Base-by-base conservation (phyloP, 2,888 invertebrate genomes). In the Drosophila rellima region DNA sequence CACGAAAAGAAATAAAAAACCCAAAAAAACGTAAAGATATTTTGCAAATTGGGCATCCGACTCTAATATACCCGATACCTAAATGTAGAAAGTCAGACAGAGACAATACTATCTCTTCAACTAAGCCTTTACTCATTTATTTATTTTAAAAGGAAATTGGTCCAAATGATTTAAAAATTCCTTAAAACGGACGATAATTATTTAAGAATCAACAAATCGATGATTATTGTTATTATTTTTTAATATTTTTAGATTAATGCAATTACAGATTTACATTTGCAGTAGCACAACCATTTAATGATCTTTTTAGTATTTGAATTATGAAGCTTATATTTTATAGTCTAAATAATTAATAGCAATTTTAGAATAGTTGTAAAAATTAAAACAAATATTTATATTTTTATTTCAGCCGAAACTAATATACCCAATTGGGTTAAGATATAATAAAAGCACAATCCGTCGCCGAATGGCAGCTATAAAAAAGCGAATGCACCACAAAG, bases 401-500 rank as follows among this genome's bases (percentile, higher is more conserved):
- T n/a, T n/a, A n/a, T n/a, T n/a, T n/a, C n/a, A n/a, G n/a, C n/a
- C n/a, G n/a, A n/a, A 39, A 42, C 39, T 1, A 10, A 63, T 59
- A 67, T 52, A 55, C 74, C 63, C 56, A 11, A 15, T 45, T n/a
- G 26, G 2, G 2, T 0, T 13, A 11, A 7, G 65, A 47, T 29
- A 44, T 35, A 44, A n/a, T 37, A 29, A 50, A 31, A 44, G 47
- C 44, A 47, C 35, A 44, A 57, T 47, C 37, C 44, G 40, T 47
- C 56, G 56, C 61, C 40, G 54, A 40, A 56, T 31, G 70, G 67
- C 77, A 69, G 63, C 80, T 78, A 76, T 63, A 66, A 81, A 75
- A 78, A 75, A 75, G 67, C 64, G 62, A 79, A 74, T 76, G 77
- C 74, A 77, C 5, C 62, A 83, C 83, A 84, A 77, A 87, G 74